Evolutionary conservation across 1,140 invertebrate genomes (phyloP).

Genomic region (Brachionus sp.): DNA sequence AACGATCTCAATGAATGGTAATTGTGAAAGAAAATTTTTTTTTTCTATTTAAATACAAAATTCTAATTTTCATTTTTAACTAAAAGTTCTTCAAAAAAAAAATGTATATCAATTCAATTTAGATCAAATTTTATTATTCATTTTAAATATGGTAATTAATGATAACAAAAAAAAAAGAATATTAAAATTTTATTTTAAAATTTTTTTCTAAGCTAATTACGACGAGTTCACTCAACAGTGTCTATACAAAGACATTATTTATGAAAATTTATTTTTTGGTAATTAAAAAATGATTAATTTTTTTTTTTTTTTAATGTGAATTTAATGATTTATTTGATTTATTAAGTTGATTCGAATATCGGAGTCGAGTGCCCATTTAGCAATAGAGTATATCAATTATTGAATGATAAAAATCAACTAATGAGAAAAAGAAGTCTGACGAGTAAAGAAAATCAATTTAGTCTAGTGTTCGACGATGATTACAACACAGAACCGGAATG

Average conservation of each 20-base stretch:
- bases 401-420: neutral
- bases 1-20: constrained; percentile 11
- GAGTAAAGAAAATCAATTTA: constrained; percentile 6
- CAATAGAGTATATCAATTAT: constrained; percentile 5
- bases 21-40: neutral
- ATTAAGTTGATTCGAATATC: neutral
- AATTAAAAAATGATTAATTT: neutral
- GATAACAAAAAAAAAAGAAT: neutral
- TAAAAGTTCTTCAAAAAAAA: neutral
- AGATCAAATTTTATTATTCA: constrained; percentile 27
- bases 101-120: constrained; percentile 2
- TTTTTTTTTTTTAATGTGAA: neutral
- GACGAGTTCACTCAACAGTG: neutral
- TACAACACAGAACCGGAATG: neutral
- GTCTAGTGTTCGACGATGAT: neutral
- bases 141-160: neutral
- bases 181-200: neutral
- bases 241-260: neutral
- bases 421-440: neutral
- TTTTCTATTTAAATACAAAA: neutral
- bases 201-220: neutral
- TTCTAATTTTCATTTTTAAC: neutral
- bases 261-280: constrained; percentile 15
- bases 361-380: constrained; percentile 14
- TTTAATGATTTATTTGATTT: neutral